phyloP scores from a whole-genome alignment of 2,888 invertebrate genomes.

The Mimachlamys varia region DNA sequence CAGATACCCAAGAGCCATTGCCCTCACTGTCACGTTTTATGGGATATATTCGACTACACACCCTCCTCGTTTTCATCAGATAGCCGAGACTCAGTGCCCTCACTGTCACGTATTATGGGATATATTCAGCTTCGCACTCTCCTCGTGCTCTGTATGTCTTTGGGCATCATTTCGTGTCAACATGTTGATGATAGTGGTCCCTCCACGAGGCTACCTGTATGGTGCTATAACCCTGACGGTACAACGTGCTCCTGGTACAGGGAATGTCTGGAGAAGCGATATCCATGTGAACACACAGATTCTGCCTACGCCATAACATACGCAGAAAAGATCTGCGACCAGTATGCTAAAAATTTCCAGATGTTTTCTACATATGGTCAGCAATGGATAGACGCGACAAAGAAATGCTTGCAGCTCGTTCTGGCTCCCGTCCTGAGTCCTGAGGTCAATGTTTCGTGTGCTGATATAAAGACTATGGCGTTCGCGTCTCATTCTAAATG shows the following conservation, averaged over 20 bases:
- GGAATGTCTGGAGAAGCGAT: constrained; percentile 44
- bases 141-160: not conserved
- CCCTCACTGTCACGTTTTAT: not conserved
- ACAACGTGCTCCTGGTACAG: constrained; percentile 46
- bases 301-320: constrained; percentile 47
- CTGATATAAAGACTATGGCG: constrained; percentile 37
- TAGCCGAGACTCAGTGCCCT: too few relatives aligned
- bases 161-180: not conserved
- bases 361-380: constrained; percentile 42
- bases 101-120: not conserved
- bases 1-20: too few relatives aligned
- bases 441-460: not conserved
- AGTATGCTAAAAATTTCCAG: constrained; percentile 36
- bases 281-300: constrained; percentile 37
- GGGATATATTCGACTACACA: not conserved
- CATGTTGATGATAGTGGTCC: not conserved
- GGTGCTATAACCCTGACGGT: constrained; percentile 47
- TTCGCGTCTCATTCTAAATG: constrained; percentile 40
- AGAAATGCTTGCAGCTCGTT: constrained; percentile 48
- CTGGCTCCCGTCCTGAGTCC: constrained; percentile 34
- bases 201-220: not conserved
- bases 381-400: constrained; percentile 44
- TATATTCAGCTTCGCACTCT: too few relatives aligned
- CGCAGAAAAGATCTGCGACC: constrained; percentile 47
- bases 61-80: too few relatives aligned